Conservation (phyloP, 2,888 invertebrate species). For the Strigamia crassipes region DNA sequence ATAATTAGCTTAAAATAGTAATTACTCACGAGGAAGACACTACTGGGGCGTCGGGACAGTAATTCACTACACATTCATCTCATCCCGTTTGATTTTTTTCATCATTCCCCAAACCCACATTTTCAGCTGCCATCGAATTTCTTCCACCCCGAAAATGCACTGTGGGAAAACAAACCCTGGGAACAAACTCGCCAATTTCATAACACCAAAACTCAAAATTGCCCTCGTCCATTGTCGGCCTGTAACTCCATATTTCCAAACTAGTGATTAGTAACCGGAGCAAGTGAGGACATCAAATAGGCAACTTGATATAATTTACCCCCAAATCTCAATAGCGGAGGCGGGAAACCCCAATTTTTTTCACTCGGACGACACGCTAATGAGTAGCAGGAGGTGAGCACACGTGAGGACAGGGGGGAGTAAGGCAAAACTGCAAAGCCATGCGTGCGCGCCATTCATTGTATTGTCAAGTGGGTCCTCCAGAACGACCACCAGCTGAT, state of each 20-base stretch:
- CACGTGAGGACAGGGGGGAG: not conserved
- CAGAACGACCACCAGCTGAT: conserved; percentile 13
- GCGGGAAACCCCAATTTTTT: not conserved
- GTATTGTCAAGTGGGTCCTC: not conserved
- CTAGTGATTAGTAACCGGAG: not conserved
- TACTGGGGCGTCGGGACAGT: not conserved
- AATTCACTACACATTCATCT: not conserved
- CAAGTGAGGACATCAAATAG: not conserved
- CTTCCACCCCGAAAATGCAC: not conserved
- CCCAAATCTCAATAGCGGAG: not conserved
- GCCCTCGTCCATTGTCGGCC: not conserved
- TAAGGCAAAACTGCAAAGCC: not conserved
- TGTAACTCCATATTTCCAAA: not conserved
- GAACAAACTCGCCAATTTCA: not conserved
- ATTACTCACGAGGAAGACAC: conserved; percentile 30
- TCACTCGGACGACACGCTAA: not conserved
- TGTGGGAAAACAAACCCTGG: not conserved
- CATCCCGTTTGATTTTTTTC: not conserved
- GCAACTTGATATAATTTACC: conserved; percentile 31
- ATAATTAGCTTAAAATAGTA: conserved; percentile 34
- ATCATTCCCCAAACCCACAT: not conserved
- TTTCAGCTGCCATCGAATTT: not conserved
- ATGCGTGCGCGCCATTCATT: not conserved
- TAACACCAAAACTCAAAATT: not conserved
- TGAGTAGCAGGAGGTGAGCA: not conserved